A percentile compares a stretch with the other conserved stretches of the same genome.
phyloP scores from a whole-genome alignment of 2,113 vertebrate species.

The Myotis yumanensis region DNA sequence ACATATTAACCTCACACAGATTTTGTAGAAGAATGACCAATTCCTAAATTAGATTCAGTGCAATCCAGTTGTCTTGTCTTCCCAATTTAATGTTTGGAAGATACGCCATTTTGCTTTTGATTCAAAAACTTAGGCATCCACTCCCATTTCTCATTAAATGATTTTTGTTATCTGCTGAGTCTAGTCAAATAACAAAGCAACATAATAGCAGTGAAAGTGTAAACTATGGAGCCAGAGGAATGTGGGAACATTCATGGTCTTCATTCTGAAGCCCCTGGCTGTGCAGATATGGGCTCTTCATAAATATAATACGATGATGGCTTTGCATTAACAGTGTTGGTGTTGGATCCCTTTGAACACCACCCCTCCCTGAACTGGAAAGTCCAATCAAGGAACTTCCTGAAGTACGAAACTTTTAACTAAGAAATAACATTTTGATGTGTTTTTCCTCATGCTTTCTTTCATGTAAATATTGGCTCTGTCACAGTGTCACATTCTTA shows the following conservation, averaged over 20 bases:
- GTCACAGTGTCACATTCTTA: background rate
- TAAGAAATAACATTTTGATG: slow-evolving; percentile 29
- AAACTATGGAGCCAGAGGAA: background rate
- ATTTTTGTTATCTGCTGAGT: background rate
- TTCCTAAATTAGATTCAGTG: background rate
- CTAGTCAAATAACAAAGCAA: background rate
- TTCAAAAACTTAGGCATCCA: background rate
- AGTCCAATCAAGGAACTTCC: slow-evolving; percentile 59
- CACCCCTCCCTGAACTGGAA: background rate
- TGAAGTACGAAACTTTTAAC: slow-evolving; percentile 47
- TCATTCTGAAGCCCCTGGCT: background rate
- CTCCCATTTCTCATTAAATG: background rate
- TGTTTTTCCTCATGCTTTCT: background rate
- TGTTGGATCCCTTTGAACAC: slow-evolving; percentile 13
- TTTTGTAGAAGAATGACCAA: background rate
- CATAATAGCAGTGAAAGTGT: background rate
- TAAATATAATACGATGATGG: background rate
- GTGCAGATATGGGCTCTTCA: background rate
- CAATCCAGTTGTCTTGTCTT: background rate
- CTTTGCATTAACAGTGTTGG: background rate
- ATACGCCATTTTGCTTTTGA: background rate
- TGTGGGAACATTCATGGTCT: background rate
- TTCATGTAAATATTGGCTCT: slow-evolving; percentile 27
- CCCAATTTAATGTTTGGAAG: background rate
- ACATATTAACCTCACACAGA: background rate